Evolutionary conservation across 2,888 invertebrate species (phyloP).

Genomic region (Agelastica alni): DNA sequence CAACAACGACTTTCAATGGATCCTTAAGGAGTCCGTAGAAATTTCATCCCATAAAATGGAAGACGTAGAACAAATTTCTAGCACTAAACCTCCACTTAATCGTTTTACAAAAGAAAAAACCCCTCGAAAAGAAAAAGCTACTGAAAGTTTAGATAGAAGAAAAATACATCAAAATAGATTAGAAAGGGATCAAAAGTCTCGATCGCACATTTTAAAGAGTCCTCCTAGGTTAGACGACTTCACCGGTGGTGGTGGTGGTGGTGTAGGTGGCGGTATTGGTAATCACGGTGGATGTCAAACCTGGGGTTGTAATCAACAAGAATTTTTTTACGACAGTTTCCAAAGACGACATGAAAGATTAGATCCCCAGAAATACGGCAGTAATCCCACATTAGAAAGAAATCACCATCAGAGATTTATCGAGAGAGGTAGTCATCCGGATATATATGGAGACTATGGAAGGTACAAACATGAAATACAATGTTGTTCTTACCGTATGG

Average conservation of each 20-base stretch:
- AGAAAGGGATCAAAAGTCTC: conserved; percentile 68
- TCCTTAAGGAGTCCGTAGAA: conserved; percentile 54
- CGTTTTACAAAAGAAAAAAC: conserved; percentile 43
- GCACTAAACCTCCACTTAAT: conserved; percentile 49
- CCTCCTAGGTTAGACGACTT: conserved; percentile 53
- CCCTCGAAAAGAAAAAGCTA: conserved; percentile 45
- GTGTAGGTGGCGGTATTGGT: conserved; percentile 49
- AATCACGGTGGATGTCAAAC: conserved; percentile 43
- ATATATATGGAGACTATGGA: conserved; percentile 50
- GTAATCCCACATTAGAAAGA: conserved; percentile 55
- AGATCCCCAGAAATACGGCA: conserved; percentile 57
- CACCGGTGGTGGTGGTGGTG: conserved; percentile 14
- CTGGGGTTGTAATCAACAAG: conserved; percentile 50
- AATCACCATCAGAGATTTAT: conserved; percentile 34
- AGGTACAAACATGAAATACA: conserved; percentile 44
- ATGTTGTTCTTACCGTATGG: conserved; percentile 51
- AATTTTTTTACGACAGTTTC: conserved; percentile 62
- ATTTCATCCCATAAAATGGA: conserved; percentile 47
- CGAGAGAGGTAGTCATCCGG: conserved; percentile 54
- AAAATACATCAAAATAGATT: conserved; percentile 51
- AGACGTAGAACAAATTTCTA: conserved; percentile 37
- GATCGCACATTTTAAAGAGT: conserved; percentile 60
- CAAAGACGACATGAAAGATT: conserved; percentile 61
- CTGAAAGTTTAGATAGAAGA: conserved; percentile 63
- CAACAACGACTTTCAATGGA: conserved; percentile 72